Base-by-base conservation (phyloP, 2,113 vertebrate species). In the Pollachius pollachius region DNA sequence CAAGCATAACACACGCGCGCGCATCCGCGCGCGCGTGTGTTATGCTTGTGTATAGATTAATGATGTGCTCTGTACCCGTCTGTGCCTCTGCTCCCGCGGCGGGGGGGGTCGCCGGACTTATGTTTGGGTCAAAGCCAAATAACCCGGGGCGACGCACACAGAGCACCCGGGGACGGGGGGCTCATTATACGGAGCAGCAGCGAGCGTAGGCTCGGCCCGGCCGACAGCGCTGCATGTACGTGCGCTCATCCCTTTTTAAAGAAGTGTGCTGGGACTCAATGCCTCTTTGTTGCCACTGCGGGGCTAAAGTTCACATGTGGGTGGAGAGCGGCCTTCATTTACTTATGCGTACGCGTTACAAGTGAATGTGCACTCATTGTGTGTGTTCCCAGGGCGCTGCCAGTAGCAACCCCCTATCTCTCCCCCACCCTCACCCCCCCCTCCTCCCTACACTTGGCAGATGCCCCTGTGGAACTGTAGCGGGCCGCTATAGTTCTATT, bases 301-400 rank as follows among this genome's bases (percentile, higher is more conserved):
- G 68, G 63, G 30, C 59, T 68, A 66, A 76, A 67, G 70, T 0
- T 57, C 15, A 15, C 57, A 57, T 48, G 61, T 56, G 74, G 59
- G 72, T 73, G 76, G 66, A 64, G 78, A 77, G 71, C 82, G 77
- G 78, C 68, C 59, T 79, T 85, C 63, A 64, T 75, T 84, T 79
- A 64, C 67, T 64, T 81, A 78, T 76, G 65, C 62, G 66, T 71
- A 70, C 72, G 70, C 15, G 54, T 71, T 69, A 34, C 27, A 77
- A 68, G 65, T 66, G 64, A 19, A 48, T 61, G 52, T 82, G 68
- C 62, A 73, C 60, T 74, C 54, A 70, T 74, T 72, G 60, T 21
- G 15, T 64, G 63, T 65, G 62, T 57, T 41, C 60, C 64, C 68
- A 65, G 62, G 37, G 16, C 30, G 18, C 21, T 74, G 18, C 73